Percentiles rank a stretch among this genome's conserved stretches.
Conservation (phyloP, 2,113 vertebrate species). For the Irena cyanogastra region DNA sequence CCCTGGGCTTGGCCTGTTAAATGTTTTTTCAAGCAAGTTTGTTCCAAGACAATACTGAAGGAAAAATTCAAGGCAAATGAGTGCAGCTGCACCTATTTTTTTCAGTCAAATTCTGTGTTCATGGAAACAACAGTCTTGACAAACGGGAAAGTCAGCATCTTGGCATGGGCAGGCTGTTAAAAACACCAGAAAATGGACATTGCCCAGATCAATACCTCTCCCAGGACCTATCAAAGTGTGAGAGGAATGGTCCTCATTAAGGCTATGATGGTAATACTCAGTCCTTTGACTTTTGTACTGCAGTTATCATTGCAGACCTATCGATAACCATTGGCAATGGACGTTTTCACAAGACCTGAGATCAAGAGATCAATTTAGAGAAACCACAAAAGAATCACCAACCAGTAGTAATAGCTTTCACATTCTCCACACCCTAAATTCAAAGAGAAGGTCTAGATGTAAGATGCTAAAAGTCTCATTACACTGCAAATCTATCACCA, state of each 20-base stretch:
- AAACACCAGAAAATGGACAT: not conserved
- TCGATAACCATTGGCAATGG: not conserved
- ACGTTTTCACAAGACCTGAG: not conserved
- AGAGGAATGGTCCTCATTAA: not conserved
- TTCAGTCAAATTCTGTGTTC: not conserved
- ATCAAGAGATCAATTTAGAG: not conserved
- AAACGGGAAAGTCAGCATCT: not conserved
- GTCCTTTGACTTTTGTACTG: not conserved
- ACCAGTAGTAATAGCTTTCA: not conserved
- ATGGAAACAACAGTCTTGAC: not conserved
- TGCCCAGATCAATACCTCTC: not conserved
- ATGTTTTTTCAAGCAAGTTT: not conserved
- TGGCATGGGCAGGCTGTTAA: not conserved
- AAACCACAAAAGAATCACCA: conserved; percentile 8
- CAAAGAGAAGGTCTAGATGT: not conserved
- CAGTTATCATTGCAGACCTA: not conserved
- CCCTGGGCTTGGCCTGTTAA: not conserved
- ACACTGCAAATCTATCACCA: not conserved
- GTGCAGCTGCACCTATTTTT: not conserved
- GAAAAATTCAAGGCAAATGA: not conserved
- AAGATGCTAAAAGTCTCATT: not conserved
- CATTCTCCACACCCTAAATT: not conserved
- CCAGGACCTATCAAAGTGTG: not conserved
- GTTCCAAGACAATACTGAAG: not conserved
- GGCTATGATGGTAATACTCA: not conserved